Percentiles rank a stretch among this genome's conserved stretches.
Conservation (phyloP, 2,888 invertebrate species). For the Eupeodes latifasciatus region DNA sequence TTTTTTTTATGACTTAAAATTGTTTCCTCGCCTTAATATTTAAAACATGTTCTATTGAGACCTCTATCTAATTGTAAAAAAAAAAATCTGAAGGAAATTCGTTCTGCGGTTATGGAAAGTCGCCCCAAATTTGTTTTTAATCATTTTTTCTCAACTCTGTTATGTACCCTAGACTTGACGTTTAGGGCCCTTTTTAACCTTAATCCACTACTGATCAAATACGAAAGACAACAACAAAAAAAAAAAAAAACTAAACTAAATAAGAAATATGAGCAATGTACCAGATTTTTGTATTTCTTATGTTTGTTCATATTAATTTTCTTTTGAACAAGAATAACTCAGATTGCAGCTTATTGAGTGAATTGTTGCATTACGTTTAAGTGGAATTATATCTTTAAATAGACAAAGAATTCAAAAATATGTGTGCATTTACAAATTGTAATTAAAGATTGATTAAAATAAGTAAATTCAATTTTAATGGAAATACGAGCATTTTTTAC, state of each 20-base stretch:
- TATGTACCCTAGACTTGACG: too few species aligned
- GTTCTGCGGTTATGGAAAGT: too few species aligned
- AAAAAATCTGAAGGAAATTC: too few species aligned
- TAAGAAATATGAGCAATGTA: constrained; percentile 59
- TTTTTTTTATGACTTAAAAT: too few species aligned
- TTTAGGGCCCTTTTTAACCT: not conserved
- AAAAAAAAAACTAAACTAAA: constrained; percentile 13
- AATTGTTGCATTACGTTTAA: not conserved
- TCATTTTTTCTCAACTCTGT: too few species aligned
- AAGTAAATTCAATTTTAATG: not conserved
- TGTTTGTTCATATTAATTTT: constrained; percentile 5
- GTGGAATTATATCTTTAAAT: constrained; percentile 23
- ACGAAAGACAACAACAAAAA: constrained; percentile 13
- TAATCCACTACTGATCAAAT: not conserved
- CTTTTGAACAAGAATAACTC: not conserved
- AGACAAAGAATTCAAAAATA: constrained; percentile 13
- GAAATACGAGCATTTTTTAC: too few species aligned
- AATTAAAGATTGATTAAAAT: not conserved
- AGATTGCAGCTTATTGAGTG: constrained; percentile 17
- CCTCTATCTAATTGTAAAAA: too few species aligned
- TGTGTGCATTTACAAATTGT: too few species aligned
- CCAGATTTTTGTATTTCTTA: constrained; percentile 25
- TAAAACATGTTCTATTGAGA: too few species aligned
- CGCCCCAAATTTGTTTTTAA: too few species aligned
- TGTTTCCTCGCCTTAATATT: too few species aligned